Evolutionary conservation across 2,797 vertebrate genomes (phyloP).

Genomic region (Coendou prehensilis): DNA sequence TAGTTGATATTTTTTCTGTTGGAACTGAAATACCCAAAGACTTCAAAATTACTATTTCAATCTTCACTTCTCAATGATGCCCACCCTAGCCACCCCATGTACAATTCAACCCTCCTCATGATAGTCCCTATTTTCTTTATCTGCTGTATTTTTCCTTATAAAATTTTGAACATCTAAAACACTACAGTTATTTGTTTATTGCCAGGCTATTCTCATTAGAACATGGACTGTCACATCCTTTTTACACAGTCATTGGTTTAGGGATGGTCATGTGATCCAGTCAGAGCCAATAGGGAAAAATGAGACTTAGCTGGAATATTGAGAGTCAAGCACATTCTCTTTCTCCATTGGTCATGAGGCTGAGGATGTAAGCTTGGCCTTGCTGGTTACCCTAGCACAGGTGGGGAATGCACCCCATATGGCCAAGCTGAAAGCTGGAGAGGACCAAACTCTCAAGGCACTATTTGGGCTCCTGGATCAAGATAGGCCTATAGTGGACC

Average conservation of each 20-base stretch:
- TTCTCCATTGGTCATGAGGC: background rate
- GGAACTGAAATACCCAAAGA: constrained; percentile 54
- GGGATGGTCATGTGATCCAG: background rate
- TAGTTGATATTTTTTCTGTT: background rate
- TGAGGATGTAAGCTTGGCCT: background rate
- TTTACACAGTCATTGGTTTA: background rate
- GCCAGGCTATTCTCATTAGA: background rate
- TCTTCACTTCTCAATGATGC: constrained; percentile 1
- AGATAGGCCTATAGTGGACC: background rate
- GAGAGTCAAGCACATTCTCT: background rate
- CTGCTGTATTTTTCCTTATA: background rate
- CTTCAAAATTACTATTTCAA: constrained; percentile 55
- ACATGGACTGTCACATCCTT: background rate
- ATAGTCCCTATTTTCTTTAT: background rate
- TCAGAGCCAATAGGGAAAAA: constrained; percentile 7
- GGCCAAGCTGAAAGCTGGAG: background rate
- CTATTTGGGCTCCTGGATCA: background rate
- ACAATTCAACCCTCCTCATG: background rate
- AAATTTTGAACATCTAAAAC: background rate
- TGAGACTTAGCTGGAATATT: constrained; percentile 3
- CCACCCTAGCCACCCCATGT: background rate
- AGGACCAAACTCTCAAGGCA: background rate
- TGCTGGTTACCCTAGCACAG: background rate
- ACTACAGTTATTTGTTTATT: constrained; percentile 8
- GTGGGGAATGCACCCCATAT: background rate